Base-by-base conservation (phyloP, 2,797 vertebrate species). In the Austrolebias charrua region DNA sequence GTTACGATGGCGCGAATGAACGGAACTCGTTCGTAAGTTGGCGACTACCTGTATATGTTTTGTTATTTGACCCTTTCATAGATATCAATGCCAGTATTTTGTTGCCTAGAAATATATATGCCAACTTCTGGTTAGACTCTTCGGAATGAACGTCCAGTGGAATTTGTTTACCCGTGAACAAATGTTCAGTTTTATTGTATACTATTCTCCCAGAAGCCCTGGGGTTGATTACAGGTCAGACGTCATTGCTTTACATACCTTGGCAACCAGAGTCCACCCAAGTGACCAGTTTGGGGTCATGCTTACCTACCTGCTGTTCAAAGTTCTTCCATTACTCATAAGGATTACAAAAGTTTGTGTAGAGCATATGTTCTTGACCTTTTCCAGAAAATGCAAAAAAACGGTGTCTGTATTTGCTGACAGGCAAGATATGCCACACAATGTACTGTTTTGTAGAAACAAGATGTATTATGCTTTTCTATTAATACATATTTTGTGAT, bases 231-330 rank as follows among this genome's bases (percentile, higher is more conserved):
- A 31, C 16, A 68, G 74, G 71, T 73, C 66, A 69, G 16, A 56
- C 59, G 66, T 77, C 68, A 48, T 20, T 28, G 45, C 24, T 47
- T 71, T 78, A 82, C 53, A 80, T 75, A 76, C 68, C 75, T 82
- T 78, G 58, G 13, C 38, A 49, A 1, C 5, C 53, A 45, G 29
- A 67, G 82, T 73, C 82, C 75, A 79, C 71, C 71, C 54, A 33
- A 20, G 81, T 75, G 77, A 55, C 62, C 54, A 19, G 31, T 33
- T 14, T 24, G 24, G 24, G 24, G 24, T 24, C 24, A 24, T 24
- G 24, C 3, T 24, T 24, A 24, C 24, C 20, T 64, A 75, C 79
- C 74, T 48, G n/a, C 42, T 40, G 57, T 28, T 28, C 1, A 43
- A 44, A 33, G 55, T 20, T 47, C 56, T 63, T 62, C 62, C 28